These are phyloP conservation scores for Willisornis vidua DNA, from an alignment of 2,113 vertebrate genomes.

Conservation along the genomic window DNA sequence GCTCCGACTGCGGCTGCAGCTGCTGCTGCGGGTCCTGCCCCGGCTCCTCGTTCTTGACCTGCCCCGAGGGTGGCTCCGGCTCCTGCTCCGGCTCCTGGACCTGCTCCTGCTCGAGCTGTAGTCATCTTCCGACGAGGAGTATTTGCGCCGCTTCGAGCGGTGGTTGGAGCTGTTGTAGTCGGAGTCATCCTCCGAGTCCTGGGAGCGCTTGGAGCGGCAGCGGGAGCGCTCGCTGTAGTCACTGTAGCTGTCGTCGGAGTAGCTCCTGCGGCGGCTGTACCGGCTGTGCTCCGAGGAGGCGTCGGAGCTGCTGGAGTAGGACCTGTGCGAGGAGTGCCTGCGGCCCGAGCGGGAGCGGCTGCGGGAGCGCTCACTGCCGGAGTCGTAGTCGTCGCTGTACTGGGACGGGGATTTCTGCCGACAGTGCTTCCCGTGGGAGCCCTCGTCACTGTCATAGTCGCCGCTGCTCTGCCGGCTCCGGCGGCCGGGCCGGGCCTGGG, in stretches of 20 bases:
- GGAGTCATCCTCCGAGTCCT: conserved; percentile 84
- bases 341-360: conserved; percentile 85
- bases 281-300: conserved; percentile 87
- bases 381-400: conserved; percentile 89
- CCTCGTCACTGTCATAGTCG: conserved; percentile 86
- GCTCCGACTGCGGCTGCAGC: conserved; percentile 86
- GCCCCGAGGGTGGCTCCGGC: conserved; percentile 74
- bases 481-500: conserved; percentile 47
- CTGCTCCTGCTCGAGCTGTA: conserved; percentile 84
- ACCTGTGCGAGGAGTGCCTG: conserved; percentile 78
- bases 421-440: conserved; percentile 76
- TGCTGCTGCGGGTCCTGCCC: conserved; percentile 88
- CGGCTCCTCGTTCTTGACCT: conserved; percentile 79
- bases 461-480: conserved; percentile 81
- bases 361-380: conserved; percentile 81
- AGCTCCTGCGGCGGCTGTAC: conserved; percentile 86
- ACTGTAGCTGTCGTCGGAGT: conserved; percentile 91
- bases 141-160: conserved; percentile 85
- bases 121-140: conserved; percentile 83
- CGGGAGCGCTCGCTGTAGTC: conserved; percentile 87
- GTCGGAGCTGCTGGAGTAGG: conserved; percentile 91
- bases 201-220: conserved; percentile 84
- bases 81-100: conserved; percentile 85
- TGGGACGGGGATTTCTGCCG: conserved; percentile 83
- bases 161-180: conserved; percentile 88